Evolutionary conservation across 30 jellyfish, hydroid and myxozoan species (phyloP), one percentile per base, ranked within the genome.

Genomic region (Aurelia aurita complex sp. Pacific): DNA sequence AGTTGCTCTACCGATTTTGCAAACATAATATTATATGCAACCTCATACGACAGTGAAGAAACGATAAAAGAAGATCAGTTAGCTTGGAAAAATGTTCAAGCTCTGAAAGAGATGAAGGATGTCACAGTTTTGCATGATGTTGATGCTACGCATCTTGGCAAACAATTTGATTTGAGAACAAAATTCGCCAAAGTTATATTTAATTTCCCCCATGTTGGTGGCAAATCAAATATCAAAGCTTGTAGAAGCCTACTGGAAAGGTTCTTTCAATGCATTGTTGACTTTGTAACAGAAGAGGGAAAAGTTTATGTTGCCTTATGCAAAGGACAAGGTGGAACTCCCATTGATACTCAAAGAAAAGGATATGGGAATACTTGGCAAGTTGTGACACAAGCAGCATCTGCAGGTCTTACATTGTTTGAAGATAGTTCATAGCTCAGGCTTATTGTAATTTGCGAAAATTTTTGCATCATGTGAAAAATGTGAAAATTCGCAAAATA

Each of bases 321-420:
- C 74, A 69, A 71, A 82, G 98, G 98, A n/a, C 98, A 94, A 55
- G 98, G 98, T 16, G 98, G 98, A 7, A 94, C 96, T 2, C 98
- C 98, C 16, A 10, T 35, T 34, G 98, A 94, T 69, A 64, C 74
- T 43, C 55, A 71, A n/a, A 84, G 97, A 59, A 73, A 87, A 14
- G 91, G 88, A 14, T 94, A 94, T 72, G 94, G 94, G 33, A 94
- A 94, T 62, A 69, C 95, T 5, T 94, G 98, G 98, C 92, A 82
- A 79, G 89, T 88, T 35, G 96, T 76, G 13, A 82, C 96, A 2
- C 96, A 88, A 84, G 98, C 98, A 32, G 88, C 94, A 17, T 65
- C 75, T 64, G 94, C 98, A 74, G 97, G 98, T 92, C 33, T 29
- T 74, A 5, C 13, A 5, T 15, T n/a, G 40, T n/a, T 76, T 2